These are phyloP conservation scores for Lycaena phlaeas DNA, from an alignment of 2,888 invertebrate genomes.

Conservation along the genomic window DNA sequence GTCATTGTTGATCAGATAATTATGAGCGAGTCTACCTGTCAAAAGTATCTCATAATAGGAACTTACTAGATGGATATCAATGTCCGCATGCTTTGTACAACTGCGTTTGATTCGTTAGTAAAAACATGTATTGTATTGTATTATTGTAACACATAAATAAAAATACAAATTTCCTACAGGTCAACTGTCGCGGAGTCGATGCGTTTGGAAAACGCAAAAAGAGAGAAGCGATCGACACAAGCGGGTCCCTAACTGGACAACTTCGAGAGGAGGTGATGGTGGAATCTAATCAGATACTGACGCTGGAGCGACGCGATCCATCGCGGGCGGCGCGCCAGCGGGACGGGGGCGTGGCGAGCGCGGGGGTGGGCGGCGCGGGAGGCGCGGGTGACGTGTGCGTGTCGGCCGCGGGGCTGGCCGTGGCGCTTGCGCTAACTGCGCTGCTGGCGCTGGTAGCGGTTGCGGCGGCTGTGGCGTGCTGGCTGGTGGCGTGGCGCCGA, in stretches of 20 bases:
- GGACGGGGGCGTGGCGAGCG: constrained; percentile 83
- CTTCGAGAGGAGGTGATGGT: constrained; percentile 94
- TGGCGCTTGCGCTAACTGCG: constrained; percentile 92
- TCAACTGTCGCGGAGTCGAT: constrained; percentile 92
- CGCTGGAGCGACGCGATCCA: constrained; percentile 88
- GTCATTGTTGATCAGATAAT: no score
- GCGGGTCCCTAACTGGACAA: constrained; percentile 81
- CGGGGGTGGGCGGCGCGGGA: constrained; percentile 68
- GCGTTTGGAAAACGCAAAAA: constrained; percentile 87
- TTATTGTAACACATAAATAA: no score
- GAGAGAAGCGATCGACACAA: constrained; percentile 71
- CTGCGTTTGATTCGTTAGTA: no score
- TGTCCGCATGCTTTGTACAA: no score
- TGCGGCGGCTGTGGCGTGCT: constrained; percentile 94
- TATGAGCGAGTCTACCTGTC: no score
- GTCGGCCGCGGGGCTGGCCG: constrained; percentile 93
- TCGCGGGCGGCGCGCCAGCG: constrained; percentile 82
- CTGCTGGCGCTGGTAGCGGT: constrained; percentile 93
- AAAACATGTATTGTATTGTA: no score
- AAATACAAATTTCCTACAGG: constrained; percentile 69
- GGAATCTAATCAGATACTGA: constrained; percentile 91
- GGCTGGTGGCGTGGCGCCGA: constrained; percentile 94
- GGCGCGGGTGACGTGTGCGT: constrained; percentile 89
- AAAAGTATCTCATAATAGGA: no score
- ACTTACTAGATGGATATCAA: no score